These are phyloP conservation scores for Lasius fuliginosus DNA, from an alignment of 2,888 invertebrate genomes.

Conservation along the genomic window DNA sequence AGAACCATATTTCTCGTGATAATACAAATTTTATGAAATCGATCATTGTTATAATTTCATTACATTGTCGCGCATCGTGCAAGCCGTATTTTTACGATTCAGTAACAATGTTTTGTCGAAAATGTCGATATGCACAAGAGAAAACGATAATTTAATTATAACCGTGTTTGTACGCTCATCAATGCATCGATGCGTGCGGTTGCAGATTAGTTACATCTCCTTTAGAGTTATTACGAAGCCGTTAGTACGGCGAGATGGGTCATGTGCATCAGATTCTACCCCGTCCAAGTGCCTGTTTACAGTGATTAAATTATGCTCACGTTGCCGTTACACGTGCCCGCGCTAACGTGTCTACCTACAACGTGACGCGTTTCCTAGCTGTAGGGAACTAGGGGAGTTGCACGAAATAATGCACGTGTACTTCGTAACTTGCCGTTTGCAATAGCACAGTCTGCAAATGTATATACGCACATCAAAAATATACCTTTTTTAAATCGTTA, in stretches of 20 bases:
- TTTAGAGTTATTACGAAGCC: constrained; percentile 47
- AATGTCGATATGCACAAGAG: background rate
- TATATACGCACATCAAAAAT: background rate
- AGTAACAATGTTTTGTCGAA: background rate
- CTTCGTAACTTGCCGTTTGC: constrained; percentile 39
- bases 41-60: background rate
- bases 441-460: background rate
- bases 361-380: constrained; percentile 55
- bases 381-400: constrained; percentile 48
- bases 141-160: constrained; percentile 21
- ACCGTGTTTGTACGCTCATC: constrained; percentile 12
- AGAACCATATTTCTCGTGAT: background rate
- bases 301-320: constrained; percentile 65
- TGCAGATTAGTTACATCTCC: constrained; percentile 52
- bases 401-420: constrained; percentile 63
- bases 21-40: background rate
- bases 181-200: constrained; percentile 44
- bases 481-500: background rate
- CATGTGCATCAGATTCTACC: constrained; percentile 53
- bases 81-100: background rate
- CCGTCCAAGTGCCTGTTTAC: constrained; percentile 53
- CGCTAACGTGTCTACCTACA: constrained; percentile 49
- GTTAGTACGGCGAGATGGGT: constrained; percentile 47
- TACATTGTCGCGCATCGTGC: background rate
- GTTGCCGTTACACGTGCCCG: constrained; percentile 62